Base-by-base conservation (phyloP, 1,140 invertebrate species). In the Octopus bimaculoides region DNA sequence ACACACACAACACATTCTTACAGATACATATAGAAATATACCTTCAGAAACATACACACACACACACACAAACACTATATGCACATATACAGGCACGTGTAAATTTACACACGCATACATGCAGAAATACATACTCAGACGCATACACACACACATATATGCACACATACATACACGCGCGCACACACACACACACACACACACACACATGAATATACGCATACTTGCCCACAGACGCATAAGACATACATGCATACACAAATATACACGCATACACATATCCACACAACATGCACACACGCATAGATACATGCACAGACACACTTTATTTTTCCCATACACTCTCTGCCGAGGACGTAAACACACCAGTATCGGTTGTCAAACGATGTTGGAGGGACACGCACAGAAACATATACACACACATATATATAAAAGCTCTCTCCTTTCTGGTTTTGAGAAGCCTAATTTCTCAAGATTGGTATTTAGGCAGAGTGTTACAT, bases 111-210 rank as follows among this genome's bases (percentile, higher is more conserved):
- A 2, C 2, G 26, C 2, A 2, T 41, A 2, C 2, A 2, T 41
- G 26, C 2, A 2, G 0, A 2, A 1, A 2, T 41, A 2, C 2
- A 2, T 2, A 2, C 2, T 41, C 2, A 41, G 0, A 2, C 2
- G 26, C 2, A 2, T 41, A 2, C 2, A 2, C 2, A 2, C 26
- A 2, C 17, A 10, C 9, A 10, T 1, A 61, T 3, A 61, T 17
- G 3, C 56, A 17, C 56, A 17, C 56, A 17, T 3, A 17, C 56
- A 17, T 17, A 61, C 56, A 61, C 17, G 1, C 56, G 3, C 9
- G 1, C 56, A 61, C 1, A 10, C 3, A 10, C 1, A 17, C 9
- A 17, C 9, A 61, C 3, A 10, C 56, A 0, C 3, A 9, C 56
- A 9, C 3, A 17, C 17, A 17, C 1, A 3, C 17, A 10, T 61